Base-by-base conservation (phyloP, 2,113 vertebrate genomes). In the Dendrocopos noguchii region DNA sequence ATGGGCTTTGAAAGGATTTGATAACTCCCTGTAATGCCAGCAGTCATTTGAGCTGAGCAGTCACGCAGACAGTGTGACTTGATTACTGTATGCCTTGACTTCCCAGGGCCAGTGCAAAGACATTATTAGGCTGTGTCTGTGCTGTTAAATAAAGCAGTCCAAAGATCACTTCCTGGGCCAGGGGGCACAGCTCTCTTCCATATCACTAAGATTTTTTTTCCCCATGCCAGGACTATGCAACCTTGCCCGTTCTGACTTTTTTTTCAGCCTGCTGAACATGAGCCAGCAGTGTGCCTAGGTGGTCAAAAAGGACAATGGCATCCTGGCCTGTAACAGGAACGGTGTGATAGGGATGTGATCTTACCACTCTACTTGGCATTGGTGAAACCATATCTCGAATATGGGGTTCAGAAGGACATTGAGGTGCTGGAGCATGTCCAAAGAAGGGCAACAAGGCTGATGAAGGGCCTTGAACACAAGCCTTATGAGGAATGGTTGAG, bases 1-100 rank as follows among this genome's bases (percentile, higher is more conserved):
- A 55, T 27, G 82, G 79, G 75, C 52, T 95, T 91, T 82, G 76
- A 68, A 55, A 71, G 46, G 76, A 83, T 91, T 91, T 93, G 83
- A 89, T 79, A 92, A 70, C 71, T 87, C 5, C 59, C 46, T 76
- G 31, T 53, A 59, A 77, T 74, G 64, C 34, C 72, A 91, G 75
- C 56, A 80, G 56, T 21, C 13, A 22, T 61, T 12, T 44, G 72
- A 91, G 78, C 78, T 59, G 55, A 87, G 81, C 75, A 73, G 91
- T 66, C 78, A 73, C 1, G 0, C 71, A 76, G 59, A 25, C 74
- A 33, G 71, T 8, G 56, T 70, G 89, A 63, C 39, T 80, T 44
- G 36, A 52, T 71, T 85, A 65, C 55, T 39, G 39, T 21, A 15
- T 66, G 60, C 46, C 75, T 65, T 86, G 86, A n/a, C 77, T 91